These are phyloP conservation scores for Aplysia californica DNA, from an alignment of 1,140 invertebrate species.

Conservation along the genomic window DNA sequence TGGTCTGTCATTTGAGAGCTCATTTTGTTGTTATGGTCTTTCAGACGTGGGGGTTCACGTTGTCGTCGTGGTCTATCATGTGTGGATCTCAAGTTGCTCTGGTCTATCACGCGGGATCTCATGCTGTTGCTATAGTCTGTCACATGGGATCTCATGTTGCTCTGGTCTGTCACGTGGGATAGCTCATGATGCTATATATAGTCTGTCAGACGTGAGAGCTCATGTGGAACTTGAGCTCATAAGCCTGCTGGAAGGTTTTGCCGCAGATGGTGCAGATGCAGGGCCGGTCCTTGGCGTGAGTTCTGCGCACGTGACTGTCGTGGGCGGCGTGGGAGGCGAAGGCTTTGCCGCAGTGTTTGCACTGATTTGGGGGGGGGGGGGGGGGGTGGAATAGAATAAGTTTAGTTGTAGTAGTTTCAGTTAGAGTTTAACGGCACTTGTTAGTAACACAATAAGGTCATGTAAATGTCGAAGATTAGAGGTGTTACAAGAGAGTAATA, in stretches of 20 bases:
- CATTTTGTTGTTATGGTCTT: not conserved
- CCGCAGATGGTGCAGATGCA: constrained; percentile 57
- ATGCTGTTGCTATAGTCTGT: not conserved
- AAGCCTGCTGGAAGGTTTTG: constrained; percentile 52
- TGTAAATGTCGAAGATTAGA: no score
- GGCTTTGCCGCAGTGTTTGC: constrained; percentile 68
- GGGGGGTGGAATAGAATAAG: not conserved
- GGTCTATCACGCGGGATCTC: not conserved
- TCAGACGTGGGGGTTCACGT: constrained; percentile 41
- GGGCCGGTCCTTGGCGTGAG: constrained; percentile 62
- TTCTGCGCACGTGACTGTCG: constrained; percentile 71
- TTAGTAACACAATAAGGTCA: no score
- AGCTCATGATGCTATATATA: not conserved
- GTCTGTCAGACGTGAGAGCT: constrained; percentile 28
- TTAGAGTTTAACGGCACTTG: not conserved
- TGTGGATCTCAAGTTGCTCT: not conserved
- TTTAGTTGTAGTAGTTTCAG: not conserved
- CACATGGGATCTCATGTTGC: not conserved
- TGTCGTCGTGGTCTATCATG: not conserved
- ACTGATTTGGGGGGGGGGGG: constrained; percentile 52
- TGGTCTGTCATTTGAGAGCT: not conserved
- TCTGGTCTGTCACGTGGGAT: not conserved
- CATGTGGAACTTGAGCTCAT: constrained; percentile 59
- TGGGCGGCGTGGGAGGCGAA: constrained; percentile 72
- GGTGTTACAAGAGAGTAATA: no score